Base-by-base conservation (phyloP, 2,888 invertebrate species). In the Agonopterix arenella region DNA sequence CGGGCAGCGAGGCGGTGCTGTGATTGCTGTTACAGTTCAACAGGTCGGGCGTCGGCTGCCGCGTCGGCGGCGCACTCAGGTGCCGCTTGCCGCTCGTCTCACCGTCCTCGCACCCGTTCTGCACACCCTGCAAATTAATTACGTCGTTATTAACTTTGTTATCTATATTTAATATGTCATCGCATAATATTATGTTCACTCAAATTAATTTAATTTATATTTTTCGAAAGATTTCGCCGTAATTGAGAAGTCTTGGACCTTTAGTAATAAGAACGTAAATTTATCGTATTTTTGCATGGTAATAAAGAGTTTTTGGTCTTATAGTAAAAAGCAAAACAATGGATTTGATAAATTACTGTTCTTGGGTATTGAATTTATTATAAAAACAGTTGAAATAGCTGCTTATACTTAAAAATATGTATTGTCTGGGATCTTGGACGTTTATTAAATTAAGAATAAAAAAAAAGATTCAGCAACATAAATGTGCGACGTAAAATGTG, bases 21-120 rank as follows among this genome's bases (percentile, higher is more conserved):
- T 86, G 88, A 70, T 89, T 89, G 68, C 88, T 88, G 68, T 89
- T 88, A 11, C 89, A 85, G 61, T 89, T 89, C 55, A 86, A 75
- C 58, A 89, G 62, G 66, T 89, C 89, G 2, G 89, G 89, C 52
- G 89, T 89, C 49, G 84, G 68, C 52, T 84, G 85, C 43, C 89
- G 71, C 57, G 89, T 88, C 45, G 89, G 86, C 51, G 89, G 89
- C 55, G 89, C 89, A 60, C 88, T 88, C 47, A 84, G 57, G 60
- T 86, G 73, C 44, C 89, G 75, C 66, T 84, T 85, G 43, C 43
- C 43, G 55, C 77, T 77, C 2, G 68, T 61, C 58, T 86, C 86
- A 46, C 79, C 84, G 3, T 86, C 88, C 1, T 86, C 86, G 59
- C 72, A 71, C 43, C 76, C 80, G 49, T 78, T 80, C 13, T 74